phyloP scores from a whole-genome alignment of 2,888 invertebrate genomes.

The Scaptomyza polygonia region DNA sequence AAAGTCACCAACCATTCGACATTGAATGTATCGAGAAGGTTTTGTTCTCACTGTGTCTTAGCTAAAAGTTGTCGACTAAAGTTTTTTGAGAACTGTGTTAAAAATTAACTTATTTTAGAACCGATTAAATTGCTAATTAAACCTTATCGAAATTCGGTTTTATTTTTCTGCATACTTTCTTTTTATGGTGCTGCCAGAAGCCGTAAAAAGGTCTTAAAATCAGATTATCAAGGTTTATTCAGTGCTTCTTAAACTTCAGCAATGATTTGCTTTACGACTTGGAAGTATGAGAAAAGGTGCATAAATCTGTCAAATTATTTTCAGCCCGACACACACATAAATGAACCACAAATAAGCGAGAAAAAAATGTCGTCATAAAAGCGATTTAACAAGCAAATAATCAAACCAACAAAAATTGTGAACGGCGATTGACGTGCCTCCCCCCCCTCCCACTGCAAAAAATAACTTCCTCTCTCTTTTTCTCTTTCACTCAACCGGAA shows the following conservation, averaged over 20 bases:
- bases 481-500: slow-evolving; percentile 49
- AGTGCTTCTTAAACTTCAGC: slow-evolving; percentile 16
- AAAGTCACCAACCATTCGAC: slow-evolving; percentile 25
- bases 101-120: neutral
- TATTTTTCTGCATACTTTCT: slow-evolving; percentile 5
- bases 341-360: no score
- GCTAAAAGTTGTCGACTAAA: neutral
- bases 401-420: slow-evolving; percentile 64
- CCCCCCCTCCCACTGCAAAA: neutral
- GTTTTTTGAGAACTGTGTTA: neutral
- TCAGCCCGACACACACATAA: no score
- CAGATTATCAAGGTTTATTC: slow-evolving; percentile 10
- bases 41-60: neutral
- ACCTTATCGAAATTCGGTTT: neutral
- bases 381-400: slow-evolving; percentile 70
- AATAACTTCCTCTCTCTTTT: neutral
- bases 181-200: slow-evolving; percentile 4
- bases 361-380: slow-evolving; percentile 67
- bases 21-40: neutral
- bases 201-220: slow-evolving; percentile 34
- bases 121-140: slow-evolving; percentile 4
- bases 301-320: slow-evolving; percentile 64
- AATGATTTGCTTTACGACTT: slow-evolving; percentile 21
- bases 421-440: slow-evolving; percentile 51
- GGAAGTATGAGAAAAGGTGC: slow-evolving; percentile 29